Conservation (phyloP, 2,113 vertebrate species). For the Paramisgurnus dabryanus region DNA sequence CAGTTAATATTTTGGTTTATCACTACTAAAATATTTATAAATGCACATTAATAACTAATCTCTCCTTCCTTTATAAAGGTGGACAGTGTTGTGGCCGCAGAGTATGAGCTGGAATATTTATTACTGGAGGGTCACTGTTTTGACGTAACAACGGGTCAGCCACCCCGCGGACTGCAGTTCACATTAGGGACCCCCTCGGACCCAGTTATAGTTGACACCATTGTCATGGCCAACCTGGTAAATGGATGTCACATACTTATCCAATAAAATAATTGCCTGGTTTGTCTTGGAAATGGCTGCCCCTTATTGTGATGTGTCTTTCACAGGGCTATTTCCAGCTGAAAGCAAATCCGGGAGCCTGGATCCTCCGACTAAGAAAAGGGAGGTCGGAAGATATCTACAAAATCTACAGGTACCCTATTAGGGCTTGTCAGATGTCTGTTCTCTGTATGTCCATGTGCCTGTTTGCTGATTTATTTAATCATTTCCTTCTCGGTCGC, state of each 20-base stretch:
- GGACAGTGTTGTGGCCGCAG: slow-evolving; percentile 87
- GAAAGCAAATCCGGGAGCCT: slow-evolving; percentile 96
- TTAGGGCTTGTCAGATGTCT: not conserved
- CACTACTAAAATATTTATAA: too few species aligned
- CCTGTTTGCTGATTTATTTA: not conserved
- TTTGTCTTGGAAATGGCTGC: not conserved
- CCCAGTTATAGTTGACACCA: slow-evolving; percentile 90
- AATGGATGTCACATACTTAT: slow-evolving; percentile 31
- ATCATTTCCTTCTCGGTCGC: slow-evolving; percentile 40
- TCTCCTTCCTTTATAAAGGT: slow-evolving; percentile 74
- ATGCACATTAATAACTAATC: not conserved
- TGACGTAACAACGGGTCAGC: slow-evolving; percentile 95
- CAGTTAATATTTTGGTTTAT: too few species aligned
- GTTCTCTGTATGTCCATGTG: slow-evolving; percentile 5
- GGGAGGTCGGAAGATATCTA: slow-evolving; percentile 98
- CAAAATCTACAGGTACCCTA: slow-evolving; percentile 89
- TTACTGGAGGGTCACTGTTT: slow-evolving; percentile 96
- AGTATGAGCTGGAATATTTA: slow-evolving; percentile 94
- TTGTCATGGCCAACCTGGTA: slow-evolving; percentile 98
- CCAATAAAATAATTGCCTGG: not conserved
- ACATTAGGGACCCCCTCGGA: slow-evolving; percentile 84
- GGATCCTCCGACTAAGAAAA: slow-evolving; percentile 90
- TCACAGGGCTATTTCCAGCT: slow-evolving; percentile 95
- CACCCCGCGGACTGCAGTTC: slow-evolving; percentile 94
- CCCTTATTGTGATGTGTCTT: not conserved